Base-by-base conservation (phyloP, 2,797 vertebrate species). In the Chlorospingus semifuscus region DNA sequence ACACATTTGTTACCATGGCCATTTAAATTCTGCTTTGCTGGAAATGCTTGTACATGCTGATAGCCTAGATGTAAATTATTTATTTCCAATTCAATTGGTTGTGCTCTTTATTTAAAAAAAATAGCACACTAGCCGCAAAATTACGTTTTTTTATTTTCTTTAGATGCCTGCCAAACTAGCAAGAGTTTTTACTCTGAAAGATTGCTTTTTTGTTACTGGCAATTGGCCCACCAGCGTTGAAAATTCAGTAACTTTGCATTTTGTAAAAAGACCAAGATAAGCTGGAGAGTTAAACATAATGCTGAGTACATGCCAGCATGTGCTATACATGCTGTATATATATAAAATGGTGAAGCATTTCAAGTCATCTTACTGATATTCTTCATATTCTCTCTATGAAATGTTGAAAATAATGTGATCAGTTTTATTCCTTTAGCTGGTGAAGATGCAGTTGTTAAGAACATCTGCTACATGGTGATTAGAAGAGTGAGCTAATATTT, bases 31-130 rank as follows among this genome's bases (percentile, higher is more conserved):
- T 79, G 50, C 75, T 92, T 89, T 92, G 49, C 61, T 75, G n/a
- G 61, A 88, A 93, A 21, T 53, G 30, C 77, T 90, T 76, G 30
- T 86, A 72, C 42, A 79, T 88, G 29, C 47, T 84, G 70, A 84
- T 95, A 80, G 86, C 41, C 44, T 90, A 42, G 23, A 77, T 74
- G 10, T 92, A 82, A 94, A 83, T 86, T 87, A 89, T 89, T 95
- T 91, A 84, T 89, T 88, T 91, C 41, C 84, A 79, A 87, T 87
- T 72, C 52, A 44, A 32, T 72, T 76, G 72, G 16, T 69, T 66
- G 34, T 69, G 70, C 44, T 88, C 36, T 93, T 93, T 80, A 81
- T 50, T 64, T 46, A 0, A 5, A 49, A 44, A 81, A 88, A 89
- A 75, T 12, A 68, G 13, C 26, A 59, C 14, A 36, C 14, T 49